Base-by-base conservation (phyloP, 1,140 invertebrate species). In the Belonocnema kinseyi region DNA sequence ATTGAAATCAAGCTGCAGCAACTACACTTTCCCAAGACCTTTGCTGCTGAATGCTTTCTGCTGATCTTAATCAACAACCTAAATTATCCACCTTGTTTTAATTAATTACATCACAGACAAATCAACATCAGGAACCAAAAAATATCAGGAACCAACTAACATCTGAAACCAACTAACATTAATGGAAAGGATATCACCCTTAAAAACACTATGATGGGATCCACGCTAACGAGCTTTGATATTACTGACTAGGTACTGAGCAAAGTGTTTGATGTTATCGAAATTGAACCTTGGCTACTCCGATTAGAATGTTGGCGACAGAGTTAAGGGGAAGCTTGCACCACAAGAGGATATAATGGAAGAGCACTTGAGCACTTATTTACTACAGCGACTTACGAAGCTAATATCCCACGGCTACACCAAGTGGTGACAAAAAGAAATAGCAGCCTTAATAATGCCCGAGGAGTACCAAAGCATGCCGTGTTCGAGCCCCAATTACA, bases 281-380 rank as follows among this genome's bases (percentile, higher is more conserved):
- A 33, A 33, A 33, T 14, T 66, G 58, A 40, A 46, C 10, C 61
- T 16, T 66, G 61, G 61, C 33, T 66, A 66, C 61, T 33, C 14
- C 10, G 7, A 16, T 26, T 40, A 21, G 26, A 46, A 40, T 66
- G 61, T 17, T 21, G 19, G 14, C 58, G 26, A 70, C 19, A 5
- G 58, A n/a, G 26, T 11, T 11, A 2, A 46, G 7, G 40, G 40
- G 7, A 46, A 46, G 40, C 40, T 46, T 46, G 61, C n/a, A 11
- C 73, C 66, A 11, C 53, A 40, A 10, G 66, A 10, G 66, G 66
- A 72, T 56, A 61, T 78, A 78, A 82, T 76, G 80, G 56, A 17
- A 70, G 6, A 26, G 77, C 70, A 16, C 54, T 19, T 58, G 52
- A 71, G 73, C 73, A 72, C 81, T 83, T 79, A 79, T 85, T 83